These are phyloP conservation scores for Ceratina japonica DNA, from an alignment of 1,140 invertebrate species.

Conservation along the genomic window DNA sequence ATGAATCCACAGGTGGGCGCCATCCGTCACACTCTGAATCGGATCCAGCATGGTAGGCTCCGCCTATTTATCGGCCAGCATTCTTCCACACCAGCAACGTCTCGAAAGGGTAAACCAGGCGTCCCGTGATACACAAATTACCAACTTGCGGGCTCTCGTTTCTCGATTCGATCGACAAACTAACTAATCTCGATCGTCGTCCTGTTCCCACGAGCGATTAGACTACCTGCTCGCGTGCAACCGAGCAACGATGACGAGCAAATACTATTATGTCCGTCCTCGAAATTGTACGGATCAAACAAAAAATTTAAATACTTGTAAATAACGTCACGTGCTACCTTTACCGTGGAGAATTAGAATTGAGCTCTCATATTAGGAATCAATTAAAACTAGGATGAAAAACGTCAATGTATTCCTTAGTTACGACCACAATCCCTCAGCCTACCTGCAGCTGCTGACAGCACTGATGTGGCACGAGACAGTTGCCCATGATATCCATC, in stretches of 20 bases:
- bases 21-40: conserved; percentile 76
- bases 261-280: too few relatives aligned
- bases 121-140: conserved; percentile 29
- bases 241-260: background rate
- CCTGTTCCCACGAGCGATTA: background rate
- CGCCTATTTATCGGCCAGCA: conserved; percentile 60
- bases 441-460: conserved; percentile 64
- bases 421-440: conserved; percentile 57
- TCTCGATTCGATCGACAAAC: conserved; percentile 18
- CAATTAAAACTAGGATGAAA: background rate
- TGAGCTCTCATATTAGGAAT: too few relatives aligned
- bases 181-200: background rate
- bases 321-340: too few relatives aligned
- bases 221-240: background rate
- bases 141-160: background rate
- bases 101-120: conserved; percentile 43
- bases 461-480: conserved; percentile 65
- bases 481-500: conserved; percentile 66
- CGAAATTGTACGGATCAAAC: too few relatives aligned
- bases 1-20: conserved; percentile 80
- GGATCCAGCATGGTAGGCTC: conserved; percentile 58
- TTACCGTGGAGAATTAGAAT: too few relatives aligned
- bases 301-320: too few relatives aligned
- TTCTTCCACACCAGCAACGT: conserved; percentile 54
- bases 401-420: conserved; percentile 31